Evolutionary conservation across 2,113 vertebrate genomes (phyloP), one percentile per base, ranked within the genome.

Genomic region (Pseudorasbora parva): DNA sequence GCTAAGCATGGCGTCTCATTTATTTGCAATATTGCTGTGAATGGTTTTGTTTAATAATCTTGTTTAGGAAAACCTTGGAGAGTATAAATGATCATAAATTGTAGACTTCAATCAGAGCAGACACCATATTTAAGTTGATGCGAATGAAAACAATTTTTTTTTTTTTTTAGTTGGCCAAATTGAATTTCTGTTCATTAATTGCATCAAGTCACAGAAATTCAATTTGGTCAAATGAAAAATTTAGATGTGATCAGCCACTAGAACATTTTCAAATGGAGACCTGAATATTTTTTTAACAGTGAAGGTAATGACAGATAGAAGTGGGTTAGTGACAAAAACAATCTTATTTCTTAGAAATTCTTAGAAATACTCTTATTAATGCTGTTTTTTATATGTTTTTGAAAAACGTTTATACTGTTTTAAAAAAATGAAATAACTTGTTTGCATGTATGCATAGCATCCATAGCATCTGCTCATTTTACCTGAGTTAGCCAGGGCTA

Each of bases 401-500:
- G 15, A 19, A 51, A 17, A 6, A 51, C 15, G 5, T 51, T 51
- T 6, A 43, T 15, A 7, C 14, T 27, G 17, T 30, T 64, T 62
- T 5, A 4, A 23, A 59, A 59, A 60, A 60, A 23, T 2, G 1
- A 7, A 62, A 51, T 51, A 0, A 19, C 49, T 51, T 15, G 6
- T 43, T 19, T 51, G n/a, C n/a, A n/a, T n/a, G n/a, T n/a, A n/a
- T n/a, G n/a, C n/a, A n/a, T n/a, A n/a, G n/a, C n/a, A n/a, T 75
- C 73, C 56, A 45, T 71, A 45, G 5, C 15, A 3, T 30, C 15
- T 54, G 15, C 41, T 19, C 4, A 12, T 64, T 96, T 89, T 91
- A 99, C 98, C 98, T 97, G 98, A 99, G 95, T 99, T 99, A 93
- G 98, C 98, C 91, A 99, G 96, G 77, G 98, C 98, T 86, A 99